Percentiles rank a stretch among this genome's conserved stretches.
Conservation (phyloP, 2,888 invertebrate genomes). For the Dermolepida albohirtum region DNA sequence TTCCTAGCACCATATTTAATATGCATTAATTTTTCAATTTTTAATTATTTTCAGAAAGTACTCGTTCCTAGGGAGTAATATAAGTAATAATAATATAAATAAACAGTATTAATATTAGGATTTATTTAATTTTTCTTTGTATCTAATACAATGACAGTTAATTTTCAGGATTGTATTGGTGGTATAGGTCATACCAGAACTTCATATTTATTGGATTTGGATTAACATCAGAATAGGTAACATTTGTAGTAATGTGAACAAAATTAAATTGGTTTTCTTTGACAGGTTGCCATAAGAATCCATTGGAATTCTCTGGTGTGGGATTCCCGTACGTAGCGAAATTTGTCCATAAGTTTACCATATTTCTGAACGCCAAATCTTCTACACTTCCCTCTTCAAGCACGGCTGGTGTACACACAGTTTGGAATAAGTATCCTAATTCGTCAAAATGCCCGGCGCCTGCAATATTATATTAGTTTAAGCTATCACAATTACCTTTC, state of each 20-base stretch:
- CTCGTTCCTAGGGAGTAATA: too few relatives aligned
- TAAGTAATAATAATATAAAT: too few relatives aligned
- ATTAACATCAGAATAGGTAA: neutral
- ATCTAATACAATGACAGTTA: too few relatives aligned
- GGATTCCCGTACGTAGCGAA: constrained; percentile 32
- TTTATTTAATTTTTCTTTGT: too few relatives aligned
- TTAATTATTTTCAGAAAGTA: too few relatives aligned
- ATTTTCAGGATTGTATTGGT: too few relatives aligned
- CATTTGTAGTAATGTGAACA: constrained; percentile 12
- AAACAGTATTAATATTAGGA: too few relatives aligned
- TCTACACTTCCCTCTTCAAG: constrained; percentile 15
- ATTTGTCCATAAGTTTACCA: constrained; percentile 35
- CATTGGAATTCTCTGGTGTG: constrained; percentile 23
- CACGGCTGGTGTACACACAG: neutral
- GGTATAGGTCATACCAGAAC: neutral
- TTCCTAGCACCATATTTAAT: too few relatives aligned
- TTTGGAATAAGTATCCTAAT: constrained; percentile 23
- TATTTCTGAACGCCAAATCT: constrained; percentile 1
- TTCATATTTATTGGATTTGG: neutral
- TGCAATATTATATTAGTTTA: constrained; percentile 3
- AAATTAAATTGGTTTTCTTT: constrained; percentile 7
- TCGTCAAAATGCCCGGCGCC: constrained; percentile 32
- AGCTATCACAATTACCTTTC: too few relatives aligned
- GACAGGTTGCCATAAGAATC: constrained; percentile 16
- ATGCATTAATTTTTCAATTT: too few relatives aligned